Base-by-base conservation (phyloP, 2,888 invertebrate species). In the Tetragnatha montana region DNA sequence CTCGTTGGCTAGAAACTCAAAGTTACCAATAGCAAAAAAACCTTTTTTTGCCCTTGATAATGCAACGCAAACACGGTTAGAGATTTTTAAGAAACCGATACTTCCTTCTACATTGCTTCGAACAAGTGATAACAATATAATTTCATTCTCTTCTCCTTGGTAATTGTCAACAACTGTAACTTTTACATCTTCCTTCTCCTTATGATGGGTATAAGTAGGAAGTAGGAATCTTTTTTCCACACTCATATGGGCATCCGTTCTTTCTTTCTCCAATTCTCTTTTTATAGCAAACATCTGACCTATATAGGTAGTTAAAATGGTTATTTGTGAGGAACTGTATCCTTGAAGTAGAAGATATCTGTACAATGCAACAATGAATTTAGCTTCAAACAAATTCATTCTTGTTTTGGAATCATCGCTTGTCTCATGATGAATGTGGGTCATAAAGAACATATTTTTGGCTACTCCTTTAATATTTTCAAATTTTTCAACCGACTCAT, bases 291-390 rank as follows among this genome's bases (percentile, higher is more conserved):
- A 90, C 49, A 92, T 89, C 89, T 93, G 93, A n/a, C 93, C 93
- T 6, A 92, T 85, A 88, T 93, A 93, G 21, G 93, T 92, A 51
- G 93, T 92, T n/a, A 93, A 91, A n/a, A 93, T 92, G 6, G 93
- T 93, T 78, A 93, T 93, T 91, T 93, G 91, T 14, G 76, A 86
- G 17, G 91, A 79, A 1, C 84, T 78, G 88, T 93, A 93, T n/a
- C 92, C 92, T 88, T 93, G 93, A 8, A 91, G 85, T 14, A 92
- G 35, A 6, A 93, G 90, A 90, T 92, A 92, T 73, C 81, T 75
- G 51, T 81, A 88, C 35, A 93, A 92, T 75, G 90, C 92, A 92
- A 88, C 35, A 93, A 92, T 75, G 90, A 92, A 92, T 12, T 91
- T 75, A 1, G 92, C 93, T 91, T 93, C 93, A 83, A 91, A 91